Evolutionary conservation across 2,797 vertebrate genomes (phyloP).

Genomic region (Danio kyathit): DNA sequence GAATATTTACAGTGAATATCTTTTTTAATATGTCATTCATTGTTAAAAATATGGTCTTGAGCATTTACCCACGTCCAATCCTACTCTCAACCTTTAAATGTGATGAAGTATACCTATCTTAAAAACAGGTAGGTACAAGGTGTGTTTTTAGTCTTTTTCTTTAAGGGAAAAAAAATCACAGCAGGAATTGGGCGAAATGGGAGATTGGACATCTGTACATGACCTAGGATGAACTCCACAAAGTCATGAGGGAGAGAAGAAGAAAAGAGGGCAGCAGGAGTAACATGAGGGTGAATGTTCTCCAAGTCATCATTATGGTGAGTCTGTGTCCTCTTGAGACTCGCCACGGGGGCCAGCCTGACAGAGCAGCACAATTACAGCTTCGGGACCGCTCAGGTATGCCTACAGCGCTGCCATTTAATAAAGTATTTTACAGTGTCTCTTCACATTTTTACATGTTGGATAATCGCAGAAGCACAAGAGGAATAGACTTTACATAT

Average conservation of each 20-base stretch:
- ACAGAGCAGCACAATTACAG: conserved; percentile 30
- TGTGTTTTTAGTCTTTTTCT: not conserved
- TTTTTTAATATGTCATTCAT: conserved; percentile 2
- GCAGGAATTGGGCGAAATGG: not conserved
- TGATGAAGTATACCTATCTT: too few relatives aligned
- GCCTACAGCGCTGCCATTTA: not conserved
- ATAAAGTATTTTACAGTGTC: not conserved
- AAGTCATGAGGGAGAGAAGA: not conserved
- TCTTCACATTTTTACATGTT: conserved; percentile 4
- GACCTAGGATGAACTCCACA: conserved; percentile 12
- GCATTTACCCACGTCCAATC: not conserved
- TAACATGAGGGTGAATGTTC: conserved; percentile 20
- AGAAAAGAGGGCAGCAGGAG: conserved; percentile 3
- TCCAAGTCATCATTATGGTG: conserved; percentile 38
- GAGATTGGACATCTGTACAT: conserved; percentile 2
- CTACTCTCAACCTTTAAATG: not conserved
- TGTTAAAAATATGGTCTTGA: not conserved
- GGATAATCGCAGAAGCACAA: conserved; percentile 13
- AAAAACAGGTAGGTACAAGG: too few relatives aligned
- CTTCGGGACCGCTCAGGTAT: conserved; percentile 10
- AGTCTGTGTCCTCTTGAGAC: conserved; percentile 34
- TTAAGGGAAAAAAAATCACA: not conserved
- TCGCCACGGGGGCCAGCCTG: conserved; percentile 34
- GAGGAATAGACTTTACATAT: not conserved
- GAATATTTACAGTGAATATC: too few relatives aligned